Base-by-base conservation (phyloP, 2,113 vertebrate species). In the Rana temporaria region DNA sequence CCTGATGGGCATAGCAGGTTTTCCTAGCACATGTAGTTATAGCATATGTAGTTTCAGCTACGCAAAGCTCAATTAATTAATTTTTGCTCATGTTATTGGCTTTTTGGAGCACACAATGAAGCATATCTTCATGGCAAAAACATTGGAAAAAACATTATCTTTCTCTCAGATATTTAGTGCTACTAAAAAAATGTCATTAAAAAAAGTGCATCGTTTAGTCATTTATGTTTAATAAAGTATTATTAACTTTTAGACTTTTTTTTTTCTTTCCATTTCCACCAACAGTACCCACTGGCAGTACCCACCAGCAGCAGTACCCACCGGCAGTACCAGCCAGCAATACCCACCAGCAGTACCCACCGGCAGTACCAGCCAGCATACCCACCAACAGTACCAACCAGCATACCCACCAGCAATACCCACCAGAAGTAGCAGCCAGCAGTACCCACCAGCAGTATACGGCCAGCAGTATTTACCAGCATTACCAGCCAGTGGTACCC, bases 1-100 rank as follows among this genome's bases (percentile, higher is more conserved):
- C 66, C 84, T 86, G 82, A 85, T 82, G 84, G 85, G 84, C 85
- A 84, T 78, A 76, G 85, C 82, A 76, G 87, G 83, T 0, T 1
- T 84, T 74, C 17, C 1, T 59, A 75, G 22, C 32, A 67, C 86
- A 63, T 66, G 65, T 69, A 63, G 52, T 34, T 84, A 69, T 6
- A 56, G 19, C 84, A 84, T 56, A 74, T 63, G 70, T 22, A 86
- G 3, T 80, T 85, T 34, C 30, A 59, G 48, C 6, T 18, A 79
- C 65, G 22, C 85, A 80, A 78, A 24, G 53, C 66, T 38, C 1
- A 26, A 67, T 67, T 79, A 81, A 24, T 76, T 65, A 22, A 26
- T 64, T 85, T 56, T 82, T 81, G 14, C 9, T 82, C 63, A 73
- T 82, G n/a, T 59, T 53, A n/a, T 67, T 34, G 69, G 70, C 52